Evolutionary conservation across 2,797 vertebrate species (phyloP), one percentile per base, ranked within the genome.

Genomic region (Gadopsis bispinosus): DNA sequence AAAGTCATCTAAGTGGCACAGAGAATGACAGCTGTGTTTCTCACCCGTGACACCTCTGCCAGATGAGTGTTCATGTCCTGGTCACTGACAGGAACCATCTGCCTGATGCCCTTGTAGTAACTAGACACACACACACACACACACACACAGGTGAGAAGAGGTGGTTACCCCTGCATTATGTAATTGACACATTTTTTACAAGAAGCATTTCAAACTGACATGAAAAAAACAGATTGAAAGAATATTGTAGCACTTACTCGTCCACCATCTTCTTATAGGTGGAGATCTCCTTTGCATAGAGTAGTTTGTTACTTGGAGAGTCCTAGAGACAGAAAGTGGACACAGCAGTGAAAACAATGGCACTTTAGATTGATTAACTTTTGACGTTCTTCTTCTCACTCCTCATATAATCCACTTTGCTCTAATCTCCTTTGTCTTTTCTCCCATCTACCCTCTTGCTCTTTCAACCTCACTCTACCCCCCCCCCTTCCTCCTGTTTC

Each of bases 201-300:
- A 22, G 14, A 59, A 20, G 14, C 54, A 47, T 79, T 80, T 77
- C 26, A 17, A 65, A 70, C 12, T 33, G 61, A 64, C 37, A 59
- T 37, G 11, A 80, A 73, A 85, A 79, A 22, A 71, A 59, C 48
- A 80, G 41, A 75, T 54, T 2, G 1, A 71, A 29, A n/a, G 35
- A 17, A 35, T 47, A 12, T 26, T 37, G 35, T 4, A 20, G 63
- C 56, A 97, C 98, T 97, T 95, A 99, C 98, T 99, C 97, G 81
- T 99, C 98, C 89, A 99, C 98, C 98, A 99, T 99, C 93, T 99
- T 99, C 95, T 99, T 99, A 62, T 99, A 99, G 22, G 97, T 97
- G 75, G 96, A 99, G 93, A 99, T 99, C 93, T 99, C 98, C 95
- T 99, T 99, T 60, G 98, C 98, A 63, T 99, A 99, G 91, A 99